Percentiles rank a stretch among this genome's conserved stretches.
Conservation (phyloP, 1,140 invertebrate genomes). For the Grapholita molesta region DNA sequence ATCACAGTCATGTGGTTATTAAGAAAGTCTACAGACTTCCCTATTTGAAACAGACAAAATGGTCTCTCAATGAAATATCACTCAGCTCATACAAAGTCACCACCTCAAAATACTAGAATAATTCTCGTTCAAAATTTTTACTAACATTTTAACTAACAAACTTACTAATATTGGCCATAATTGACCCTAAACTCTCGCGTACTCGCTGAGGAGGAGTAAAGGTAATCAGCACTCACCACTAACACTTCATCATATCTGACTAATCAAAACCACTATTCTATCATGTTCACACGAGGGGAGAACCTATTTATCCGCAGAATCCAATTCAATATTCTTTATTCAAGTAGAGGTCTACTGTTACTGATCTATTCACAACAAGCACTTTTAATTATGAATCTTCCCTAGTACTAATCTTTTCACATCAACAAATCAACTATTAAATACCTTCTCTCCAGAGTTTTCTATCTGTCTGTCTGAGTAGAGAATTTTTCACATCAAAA, state of each 20-base stretch:
- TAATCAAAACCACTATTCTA: not conserved
- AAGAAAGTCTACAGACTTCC: too few relatives aligned
- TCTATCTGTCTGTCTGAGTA: too few relatives aligned
- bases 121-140: slow-evolving; percentile 12
- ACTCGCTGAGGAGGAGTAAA: slow-evolving; percentile 63
- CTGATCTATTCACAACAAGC: too few relatives aligned
- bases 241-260: not conserved
- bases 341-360: too few relatives aligned
- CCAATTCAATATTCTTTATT: too few relatives aligned
- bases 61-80: not conserved
- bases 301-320: too few relatives aligned
- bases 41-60: not conserved
- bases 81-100: not conserved
- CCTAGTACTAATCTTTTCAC: too few relatives aligned
- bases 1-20: too few relatives aligned
- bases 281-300: not conserved
- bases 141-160: slow-evolving; percentile 47
- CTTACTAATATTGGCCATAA: slow-evolving; percentile 30
- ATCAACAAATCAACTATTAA: too few relatives aligned
- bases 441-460: too few relatives aligned
- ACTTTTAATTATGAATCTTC: too few relatives aligned
- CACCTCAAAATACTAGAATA: not conserved
- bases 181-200: slow-evolving; percentile 57
- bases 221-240: slow-evolving; percentile 24
- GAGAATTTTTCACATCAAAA: too few relatives aligned